These are phyloP conservation scores for Leptopilina myrica DNA, from an alignment of 2,888 invertebrate species.

Conservation along the genomic window DNA sequence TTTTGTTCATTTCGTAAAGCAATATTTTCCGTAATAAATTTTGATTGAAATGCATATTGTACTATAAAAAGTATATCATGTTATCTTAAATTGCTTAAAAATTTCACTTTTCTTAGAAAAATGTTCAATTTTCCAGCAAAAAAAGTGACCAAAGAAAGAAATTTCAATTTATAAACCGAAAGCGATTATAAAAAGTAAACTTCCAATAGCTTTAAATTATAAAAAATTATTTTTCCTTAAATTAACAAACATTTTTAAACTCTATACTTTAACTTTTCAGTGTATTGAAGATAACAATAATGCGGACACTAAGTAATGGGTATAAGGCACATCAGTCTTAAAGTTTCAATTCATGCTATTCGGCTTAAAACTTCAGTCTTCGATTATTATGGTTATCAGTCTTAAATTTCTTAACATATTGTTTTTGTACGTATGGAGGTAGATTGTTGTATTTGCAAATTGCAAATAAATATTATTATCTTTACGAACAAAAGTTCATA, in stretches of 20 bases:
- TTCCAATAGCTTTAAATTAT: neutral
- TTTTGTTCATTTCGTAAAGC: too few species aligned
- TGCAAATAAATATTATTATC: too few species aligned
- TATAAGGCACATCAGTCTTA: conserved; percentile 32
- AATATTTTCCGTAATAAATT: too few species aligned
- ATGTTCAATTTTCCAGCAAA: too few species aligned
- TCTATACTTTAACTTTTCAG: neutral
- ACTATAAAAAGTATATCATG: too few species aligned
- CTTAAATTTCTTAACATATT: conserved; percentile 25
- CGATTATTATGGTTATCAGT: conserved; percentile 16
- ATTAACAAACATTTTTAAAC: neutral
- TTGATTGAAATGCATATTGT: too few species aligned
- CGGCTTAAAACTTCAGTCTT: conserved; percentile 35
- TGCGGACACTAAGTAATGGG: neutral
- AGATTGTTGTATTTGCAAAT: neutral
- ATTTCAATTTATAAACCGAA: too few species aligned
- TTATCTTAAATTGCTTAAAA: too few species aligned
- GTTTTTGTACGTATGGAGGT: conserved; percentile 28
- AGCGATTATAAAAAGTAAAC: too few species aligned
- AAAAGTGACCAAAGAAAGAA: too few species aligned
- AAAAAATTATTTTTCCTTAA: neutral
- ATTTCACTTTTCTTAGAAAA: too few species aligned
- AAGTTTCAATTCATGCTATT: conserved; percentile 18
- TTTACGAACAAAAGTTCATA: too few species aligned
- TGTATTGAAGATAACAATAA: conserved; percentile 13